phyloP scores from a whole-genome alignment of 2,797 vertebrate species.

The Heteromormyrus szaboi region DNA sequence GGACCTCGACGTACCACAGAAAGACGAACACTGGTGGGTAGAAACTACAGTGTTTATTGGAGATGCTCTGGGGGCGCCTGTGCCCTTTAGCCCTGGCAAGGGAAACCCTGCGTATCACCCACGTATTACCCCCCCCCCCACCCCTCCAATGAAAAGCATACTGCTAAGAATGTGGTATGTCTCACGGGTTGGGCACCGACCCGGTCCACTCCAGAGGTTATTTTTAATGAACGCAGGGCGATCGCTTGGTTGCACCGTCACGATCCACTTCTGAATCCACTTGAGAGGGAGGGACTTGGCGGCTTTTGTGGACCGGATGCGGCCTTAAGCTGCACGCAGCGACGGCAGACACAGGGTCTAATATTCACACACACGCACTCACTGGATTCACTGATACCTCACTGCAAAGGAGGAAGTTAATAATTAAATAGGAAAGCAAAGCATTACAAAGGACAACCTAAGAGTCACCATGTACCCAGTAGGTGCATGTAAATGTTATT shows the following conservation, averaged over 20 bases:
- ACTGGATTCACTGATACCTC: background rate
- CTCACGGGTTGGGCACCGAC: background rate
- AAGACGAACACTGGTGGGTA: background rate
- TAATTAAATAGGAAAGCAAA: conserved; percentile 3
- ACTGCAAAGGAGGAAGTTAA: conserved; percentile 2
- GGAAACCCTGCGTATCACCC: background rate
- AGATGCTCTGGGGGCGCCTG: background rate
- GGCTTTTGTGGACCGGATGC: background rate
- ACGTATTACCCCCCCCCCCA: background rate
- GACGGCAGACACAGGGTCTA: background rate
- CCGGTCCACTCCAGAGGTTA: background rate
- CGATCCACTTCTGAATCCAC: background rate
- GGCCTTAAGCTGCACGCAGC: background rate
- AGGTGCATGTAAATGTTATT: conserved; percentile 2
- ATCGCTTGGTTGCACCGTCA: background rate
- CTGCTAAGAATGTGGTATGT: background rate
- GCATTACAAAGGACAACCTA: background rate
- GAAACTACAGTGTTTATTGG: conserved; percentile 10
- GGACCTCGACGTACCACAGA: background rate
- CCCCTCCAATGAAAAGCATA: background rate
- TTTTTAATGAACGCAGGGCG: background rate
- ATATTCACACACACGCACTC: background rate
- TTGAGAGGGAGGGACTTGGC: background rate
- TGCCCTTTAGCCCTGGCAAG: background rate
- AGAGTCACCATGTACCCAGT: background rate